Evolutionary conservation across 2,888 invertebrate genomes (phyloP).

Genomic region (Habroteleia sp.): DNA sequence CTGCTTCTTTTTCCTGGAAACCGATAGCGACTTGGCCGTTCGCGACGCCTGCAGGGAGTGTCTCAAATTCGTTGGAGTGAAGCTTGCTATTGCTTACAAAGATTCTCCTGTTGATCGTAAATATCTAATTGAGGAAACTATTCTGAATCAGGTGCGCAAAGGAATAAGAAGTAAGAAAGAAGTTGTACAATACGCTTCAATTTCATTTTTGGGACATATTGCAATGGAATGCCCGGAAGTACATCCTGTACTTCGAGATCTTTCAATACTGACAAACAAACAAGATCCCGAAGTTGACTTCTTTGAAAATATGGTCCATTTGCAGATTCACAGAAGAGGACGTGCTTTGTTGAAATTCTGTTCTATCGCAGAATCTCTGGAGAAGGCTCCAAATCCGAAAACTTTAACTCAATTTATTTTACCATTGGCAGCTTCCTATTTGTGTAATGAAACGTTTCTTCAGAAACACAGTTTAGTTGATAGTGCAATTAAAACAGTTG

Average conservation of each 20-base stretch:
- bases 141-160: slow-evolving; percentile 87
- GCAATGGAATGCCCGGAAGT: slow-evolving; percentile 87
- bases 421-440: slow-evolving; percentile 90
- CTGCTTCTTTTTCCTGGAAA: slow-evolving; percentile 89
- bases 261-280: slow-evolving; percentile 86
- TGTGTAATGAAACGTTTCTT: slow-evolving; percentile 88
- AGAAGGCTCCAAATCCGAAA: slow-evolving; percentile 84
- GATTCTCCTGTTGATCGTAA: slow-evolving; percentile 83
- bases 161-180: slow-evolving; percentile 88
- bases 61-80: slow-evolving; percentile 86
- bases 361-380: slow-evolving; percentile 84
- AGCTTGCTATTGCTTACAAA: slow-evolving; percentile 84
- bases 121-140: slow-evolving; percentile 87
- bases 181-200: slow-evolving; percentile 88
- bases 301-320: slow-evolving; percentile 95
- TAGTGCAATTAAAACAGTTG: slow-evolving; percentile 91
- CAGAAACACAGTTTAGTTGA: slow-evolving; percentile 91
- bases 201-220: slow-evolving; percentile 89
- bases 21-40: slow-evolving; percentile 92
- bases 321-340: slow-evolving; percentile 92
- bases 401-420: slow-evolving; percentile 92
- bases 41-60: slow-evolving; percentile 87
- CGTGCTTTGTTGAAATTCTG: slow-evolving; percentile 91
- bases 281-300: slow-evolving; percentile 94
- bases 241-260: slow-evolving; percentile 87